Conservation (phyloP, 2,888 invertebrate species). For the Amblyjoppa fuscipennis region DNA sequence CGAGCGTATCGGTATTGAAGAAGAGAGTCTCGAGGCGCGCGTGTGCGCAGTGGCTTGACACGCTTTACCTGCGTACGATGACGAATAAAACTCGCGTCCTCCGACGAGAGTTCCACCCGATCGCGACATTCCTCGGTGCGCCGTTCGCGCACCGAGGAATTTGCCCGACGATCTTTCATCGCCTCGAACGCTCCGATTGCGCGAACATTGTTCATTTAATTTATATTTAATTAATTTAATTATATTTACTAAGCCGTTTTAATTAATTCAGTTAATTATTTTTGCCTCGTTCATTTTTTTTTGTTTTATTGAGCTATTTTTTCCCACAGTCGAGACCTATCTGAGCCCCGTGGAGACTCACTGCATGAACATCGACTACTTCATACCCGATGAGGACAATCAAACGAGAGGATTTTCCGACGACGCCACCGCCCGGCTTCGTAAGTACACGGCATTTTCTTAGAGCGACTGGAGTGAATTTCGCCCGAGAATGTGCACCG, state of each 20-base stretch:
- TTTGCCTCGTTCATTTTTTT: background rate
- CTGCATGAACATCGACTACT: constrained; percentile 97
- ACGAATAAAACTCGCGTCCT: constrained; percentile 9
- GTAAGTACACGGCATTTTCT: constrained; percentile 86
- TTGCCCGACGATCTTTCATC: background rate
- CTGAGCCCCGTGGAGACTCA: constrained; percentile 97
- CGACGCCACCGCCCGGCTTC: constrained; percentile 93
- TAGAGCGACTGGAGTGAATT: background rate
- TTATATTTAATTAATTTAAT: background rate
- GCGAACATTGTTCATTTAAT: background rate
- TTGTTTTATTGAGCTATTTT: background rate
- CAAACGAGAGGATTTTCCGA: constrained; percentile 92
- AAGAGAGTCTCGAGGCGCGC: constrained; percentile 18
- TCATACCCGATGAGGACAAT: constrained; percentile 95
- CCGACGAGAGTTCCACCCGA: background rate
- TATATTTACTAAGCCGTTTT: background rate
- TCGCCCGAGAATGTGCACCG: background rate
- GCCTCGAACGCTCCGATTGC: no score
- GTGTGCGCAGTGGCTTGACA: constrained; percentile 13
- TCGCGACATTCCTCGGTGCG: background rate
- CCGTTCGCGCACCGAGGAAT: background rate
- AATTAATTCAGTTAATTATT: background rate
- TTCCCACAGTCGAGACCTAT: constrained; percentile 91
- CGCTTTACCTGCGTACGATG: constrained; percentile 34
- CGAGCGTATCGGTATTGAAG: background rate